phyloP scores from a whole-genome alignment of 1,140 invertebrate genomes.

The Lerema accius region DNA sequence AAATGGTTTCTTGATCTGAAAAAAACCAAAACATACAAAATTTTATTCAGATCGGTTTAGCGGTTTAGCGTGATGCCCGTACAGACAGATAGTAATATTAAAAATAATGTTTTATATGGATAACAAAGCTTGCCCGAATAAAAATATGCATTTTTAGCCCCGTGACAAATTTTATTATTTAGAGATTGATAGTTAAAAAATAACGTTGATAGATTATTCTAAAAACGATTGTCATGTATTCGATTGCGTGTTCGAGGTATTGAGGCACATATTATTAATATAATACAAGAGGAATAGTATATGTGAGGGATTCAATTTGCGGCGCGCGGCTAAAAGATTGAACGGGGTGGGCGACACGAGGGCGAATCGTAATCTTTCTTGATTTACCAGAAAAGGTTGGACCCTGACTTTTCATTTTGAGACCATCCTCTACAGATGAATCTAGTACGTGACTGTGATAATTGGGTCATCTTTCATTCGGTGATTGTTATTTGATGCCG shows the following conservation, averaged over 20 bases:
- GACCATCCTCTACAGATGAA: not conserved
- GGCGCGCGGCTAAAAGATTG: not conserved
- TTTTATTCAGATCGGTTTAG: no score
- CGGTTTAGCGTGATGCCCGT: no score
- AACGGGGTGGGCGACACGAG: not conserved
- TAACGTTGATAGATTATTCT: no score
- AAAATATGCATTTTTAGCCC: no score
- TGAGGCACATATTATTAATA: not conserved
- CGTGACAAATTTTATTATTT: no score
- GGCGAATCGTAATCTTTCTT: not conserved
- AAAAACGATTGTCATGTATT: not conserved
- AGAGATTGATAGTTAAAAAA: no score
- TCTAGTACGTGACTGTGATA: not conserved
- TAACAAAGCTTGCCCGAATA: no score
- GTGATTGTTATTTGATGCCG: not conserved
- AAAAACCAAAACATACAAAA: no score
- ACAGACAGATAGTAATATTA: no score
- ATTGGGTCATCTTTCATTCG: not conserved
- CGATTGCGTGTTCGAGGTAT: not conserved
- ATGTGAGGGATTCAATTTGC: slow-evolving; percentile 1
- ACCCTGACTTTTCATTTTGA: not conserved
- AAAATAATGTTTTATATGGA: no score
- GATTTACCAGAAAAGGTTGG: not conserved
- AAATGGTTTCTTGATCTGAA: no score
- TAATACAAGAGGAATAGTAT: no score